A percentile compares a stretch with the other conserved stretches of the same genome.
phyloP scores from a whole-genome alignment of 2,113 vertebrate species.

The Alaudala cheleensis region DNA sequence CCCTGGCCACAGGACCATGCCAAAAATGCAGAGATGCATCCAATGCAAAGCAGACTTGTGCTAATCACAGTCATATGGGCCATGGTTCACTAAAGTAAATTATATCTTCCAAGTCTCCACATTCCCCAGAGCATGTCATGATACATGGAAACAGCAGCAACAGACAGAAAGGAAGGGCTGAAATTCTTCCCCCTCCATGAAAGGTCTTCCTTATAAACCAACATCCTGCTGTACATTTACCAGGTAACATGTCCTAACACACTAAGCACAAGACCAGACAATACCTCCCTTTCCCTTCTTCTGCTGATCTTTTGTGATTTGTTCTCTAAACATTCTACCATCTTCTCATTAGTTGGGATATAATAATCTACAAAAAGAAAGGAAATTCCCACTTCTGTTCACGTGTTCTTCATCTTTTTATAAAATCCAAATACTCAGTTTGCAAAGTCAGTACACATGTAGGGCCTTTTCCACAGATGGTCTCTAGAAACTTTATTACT shows the following conservation, averaged over 20 bases:
- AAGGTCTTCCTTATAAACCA: background rate
- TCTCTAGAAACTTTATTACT: slow-evolving; percentile 39
- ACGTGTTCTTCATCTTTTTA: background rate
- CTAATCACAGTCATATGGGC: background rate
- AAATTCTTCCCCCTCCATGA: background rate
- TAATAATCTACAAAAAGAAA: background rate
- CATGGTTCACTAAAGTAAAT: background rate
- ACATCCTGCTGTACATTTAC: background rate
- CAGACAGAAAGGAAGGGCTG: background rate
- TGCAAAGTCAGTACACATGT: background rate
- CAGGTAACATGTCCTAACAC: background rate
- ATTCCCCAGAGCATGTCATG: rapidly evolving
- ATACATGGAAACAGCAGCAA: background rate
- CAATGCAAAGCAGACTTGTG: rapidly evolving
- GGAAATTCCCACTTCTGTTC: background rate
- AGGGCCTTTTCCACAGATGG: slow-evolving; percentile 9
- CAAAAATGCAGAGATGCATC: background rate
- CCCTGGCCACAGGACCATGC: background rate
- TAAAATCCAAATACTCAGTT: background rate
- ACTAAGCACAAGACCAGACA: rapidly evolving
- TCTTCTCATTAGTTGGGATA: background rate
- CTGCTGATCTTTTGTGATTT: background rate
- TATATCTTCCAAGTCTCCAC: background rate
- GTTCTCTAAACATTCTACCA: background rate
- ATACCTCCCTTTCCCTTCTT: background rate